Evolutionary conservation across 2,113 vertebrate species (phyloP).

Genomic region (Atlantisia rogersi): DNA sequence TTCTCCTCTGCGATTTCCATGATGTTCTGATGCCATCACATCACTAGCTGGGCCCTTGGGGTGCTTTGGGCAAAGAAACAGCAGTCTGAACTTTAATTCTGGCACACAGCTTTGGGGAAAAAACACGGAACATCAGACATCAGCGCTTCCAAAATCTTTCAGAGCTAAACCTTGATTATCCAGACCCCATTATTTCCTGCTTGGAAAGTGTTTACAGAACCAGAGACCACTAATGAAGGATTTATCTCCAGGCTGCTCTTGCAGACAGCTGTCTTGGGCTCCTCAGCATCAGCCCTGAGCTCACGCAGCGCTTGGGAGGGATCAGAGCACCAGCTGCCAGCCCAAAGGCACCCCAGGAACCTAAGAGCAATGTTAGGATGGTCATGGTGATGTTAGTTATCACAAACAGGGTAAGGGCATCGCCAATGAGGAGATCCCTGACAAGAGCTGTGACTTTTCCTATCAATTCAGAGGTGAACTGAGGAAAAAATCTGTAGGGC

Average conservation of each 20-base stretch:
- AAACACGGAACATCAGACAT: not conserved
- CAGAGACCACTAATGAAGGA: too few species aligned
- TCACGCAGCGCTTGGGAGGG: not conserved
- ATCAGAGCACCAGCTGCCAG: not conserved
- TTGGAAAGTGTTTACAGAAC: not conserved
- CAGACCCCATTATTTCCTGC: rapidly evolving
- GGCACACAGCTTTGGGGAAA: too few species aligned
- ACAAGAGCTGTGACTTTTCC: not conserved
- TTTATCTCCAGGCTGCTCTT: not conserved
- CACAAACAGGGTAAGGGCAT: not conserved
- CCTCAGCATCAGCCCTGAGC: not conserved
- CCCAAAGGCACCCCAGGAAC: not conserved
- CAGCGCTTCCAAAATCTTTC: not conserved
- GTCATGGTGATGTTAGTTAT: not conserved
- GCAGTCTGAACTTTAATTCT: too few species aligned
- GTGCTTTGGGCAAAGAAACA: not conserved
- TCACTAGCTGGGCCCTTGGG: not conserved
- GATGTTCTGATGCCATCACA: not conserved
- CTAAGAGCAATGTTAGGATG: not conserved
- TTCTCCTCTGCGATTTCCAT: not conserved
- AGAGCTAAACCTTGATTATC: not conserved
- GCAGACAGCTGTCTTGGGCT: rapidly evolving
- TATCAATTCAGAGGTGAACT: not conserved
- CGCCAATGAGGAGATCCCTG: not conserved
- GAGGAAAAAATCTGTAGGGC: not conserved